These are phyloP conservation scores for Grantiella picta DNA, from an alignment of 2,113 vertebrate genomes.

Conservation along the genomic window DNA sequence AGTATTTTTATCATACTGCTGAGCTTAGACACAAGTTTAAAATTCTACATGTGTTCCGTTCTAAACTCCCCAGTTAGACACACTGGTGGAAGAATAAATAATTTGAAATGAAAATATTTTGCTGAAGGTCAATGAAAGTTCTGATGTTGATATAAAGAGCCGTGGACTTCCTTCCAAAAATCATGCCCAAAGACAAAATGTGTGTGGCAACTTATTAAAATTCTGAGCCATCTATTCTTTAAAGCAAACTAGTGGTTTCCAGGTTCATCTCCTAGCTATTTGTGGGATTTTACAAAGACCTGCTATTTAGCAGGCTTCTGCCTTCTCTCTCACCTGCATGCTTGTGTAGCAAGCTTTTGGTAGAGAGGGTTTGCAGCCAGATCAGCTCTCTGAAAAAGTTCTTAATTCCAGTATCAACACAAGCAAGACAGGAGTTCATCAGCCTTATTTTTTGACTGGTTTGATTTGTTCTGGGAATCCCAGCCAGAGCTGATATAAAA, in stretches of 20 bases:
- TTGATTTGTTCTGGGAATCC: neutral
- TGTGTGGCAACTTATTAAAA: neutral
- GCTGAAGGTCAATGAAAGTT: neutral
- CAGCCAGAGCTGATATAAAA: neutral
- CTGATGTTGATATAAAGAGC: neutral
- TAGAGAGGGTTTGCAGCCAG: neutral
- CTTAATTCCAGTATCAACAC: neutral
- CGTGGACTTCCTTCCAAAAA: neutral
- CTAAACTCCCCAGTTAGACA: neutral
- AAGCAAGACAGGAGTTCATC: neutral
- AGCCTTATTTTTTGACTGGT: neutral
- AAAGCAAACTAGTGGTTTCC: neutral
- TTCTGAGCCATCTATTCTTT: neutral
- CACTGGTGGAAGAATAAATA: neutral
- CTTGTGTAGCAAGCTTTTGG: neutral
- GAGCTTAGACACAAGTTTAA: neutral
- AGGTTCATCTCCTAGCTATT: neutral
- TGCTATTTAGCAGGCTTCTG: neutral
- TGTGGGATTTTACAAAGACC: neutral
- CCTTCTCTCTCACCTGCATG: neutral
- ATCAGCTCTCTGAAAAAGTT: neutral
- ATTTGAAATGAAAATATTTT: neutral
- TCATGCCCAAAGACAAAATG: neutral
- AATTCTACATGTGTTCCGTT: neutral
- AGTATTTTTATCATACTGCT: neutral